phyloP scores from a whole-genome alignment of 1,140 invertebrate species.

The Steinernema feltiae region DNA sequence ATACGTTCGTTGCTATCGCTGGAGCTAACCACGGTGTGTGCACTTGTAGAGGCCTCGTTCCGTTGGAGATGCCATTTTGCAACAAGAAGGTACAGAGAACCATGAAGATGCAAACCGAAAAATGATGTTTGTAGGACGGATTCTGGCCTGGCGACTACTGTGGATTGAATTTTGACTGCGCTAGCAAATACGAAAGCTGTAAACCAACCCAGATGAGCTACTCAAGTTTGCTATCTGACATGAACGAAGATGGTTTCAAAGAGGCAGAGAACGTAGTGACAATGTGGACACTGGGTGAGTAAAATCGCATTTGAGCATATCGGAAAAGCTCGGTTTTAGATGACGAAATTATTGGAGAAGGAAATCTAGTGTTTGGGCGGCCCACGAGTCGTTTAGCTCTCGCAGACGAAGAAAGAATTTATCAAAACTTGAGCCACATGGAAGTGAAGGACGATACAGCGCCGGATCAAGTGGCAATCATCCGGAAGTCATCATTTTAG shows the following conservation, averaged over 20 bases:
- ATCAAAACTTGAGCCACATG: too few relatives aligned
- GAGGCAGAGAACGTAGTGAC: constrained; percentile 23
- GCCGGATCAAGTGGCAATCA: too few relatives aligned
- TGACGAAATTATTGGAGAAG: constrained; percentile 24
- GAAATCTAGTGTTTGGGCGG: constrained; percentile 25
- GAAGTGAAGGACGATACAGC: too few relatives aligned
- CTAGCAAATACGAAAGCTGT: constrained; percentile 15
- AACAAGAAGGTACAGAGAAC: too few relatives aligned
- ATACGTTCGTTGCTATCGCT: constrained; percentile 31
- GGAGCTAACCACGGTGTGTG: constrained; percentile 36
- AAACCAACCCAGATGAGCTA: constrained; percentile 11
- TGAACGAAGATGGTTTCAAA: constrained; percentile 20
- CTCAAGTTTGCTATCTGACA: constrained; percentile 19
- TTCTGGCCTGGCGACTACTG: too few relatives aligned
- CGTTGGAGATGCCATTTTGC: background rate
- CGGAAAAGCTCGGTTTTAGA: constrained; percentile 7
- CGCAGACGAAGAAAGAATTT: too few relatives aligned
- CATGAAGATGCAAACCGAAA: too few relatives aligned
- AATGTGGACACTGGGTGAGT: constrained; percentile 23
- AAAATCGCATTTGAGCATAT: background rate
- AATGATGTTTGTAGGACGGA: constrained; percentile 23
- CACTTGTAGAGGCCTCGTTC: constrained; percentile 2
- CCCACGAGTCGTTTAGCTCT: too few relatives aligned
- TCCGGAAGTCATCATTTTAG: too few relatives aligned
- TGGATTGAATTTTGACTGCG: constrained; percentile 21